Evolutionary conservation across 2,888 invertebrate species (phyloP), one percentile per base, ranked within the genome.

Genomic region (Drosophila fulvimacula): DNA sequence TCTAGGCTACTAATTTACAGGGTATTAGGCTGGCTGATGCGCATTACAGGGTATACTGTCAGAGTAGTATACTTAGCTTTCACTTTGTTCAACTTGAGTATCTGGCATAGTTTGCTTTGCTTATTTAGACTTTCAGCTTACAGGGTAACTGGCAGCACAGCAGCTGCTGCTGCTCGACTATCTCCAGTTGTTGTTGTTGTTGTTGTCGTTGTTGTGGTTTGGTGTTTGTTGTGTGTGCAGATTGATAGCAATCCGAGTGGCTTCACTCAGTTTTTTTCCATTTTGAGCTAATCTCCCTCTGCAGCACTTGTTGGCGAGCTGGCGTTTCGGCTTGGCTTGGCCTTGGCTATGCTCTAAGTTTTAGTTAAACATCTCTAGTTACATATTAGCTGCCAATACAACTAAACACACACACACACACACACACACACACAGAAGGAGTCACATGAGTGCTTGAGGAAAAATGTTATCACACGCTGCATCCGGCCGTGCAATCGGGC

Each of bases 381-480:
- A 60, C 44, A 51, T 72, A 75, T 75, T 56, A 67, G 72, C 62
- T 60, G 32, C 53, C 36, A 46, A 57, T 48, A 21, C 32, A 30
- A 42, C 34, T 11, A n/a, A 27, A 41, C 27, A 42, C 41, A 15
- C 11, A 2, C 6, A 27, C 34, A 30, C 24, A 9, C 9, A 5
- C 27, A 42, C 41, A 15, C 11, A 2, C 6, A 27, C 34, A 30
- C 24, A 9, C 9, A 17, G n/a, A 38, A 39, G 56, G 58, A 44
- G 62, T 42, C 48, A 49, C 57, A 72, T 62, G 60, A 64, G 36
- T 61, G 19, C 60, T 69, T 64, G 58, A 73, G 76, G 74, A 81
- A 86, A 81, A 86, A 86, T 84, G 85, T 88, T 88, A 88, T 88
- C 88, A 87, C 73, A 78, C 84, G 78, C 84, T 88, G 88, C 87